These are phyloP conservation scores for Ruditapes philippinarum DNA, from an alignment of 1,140 invertebrate genomes.

Conservation along the genomic window DNA sequence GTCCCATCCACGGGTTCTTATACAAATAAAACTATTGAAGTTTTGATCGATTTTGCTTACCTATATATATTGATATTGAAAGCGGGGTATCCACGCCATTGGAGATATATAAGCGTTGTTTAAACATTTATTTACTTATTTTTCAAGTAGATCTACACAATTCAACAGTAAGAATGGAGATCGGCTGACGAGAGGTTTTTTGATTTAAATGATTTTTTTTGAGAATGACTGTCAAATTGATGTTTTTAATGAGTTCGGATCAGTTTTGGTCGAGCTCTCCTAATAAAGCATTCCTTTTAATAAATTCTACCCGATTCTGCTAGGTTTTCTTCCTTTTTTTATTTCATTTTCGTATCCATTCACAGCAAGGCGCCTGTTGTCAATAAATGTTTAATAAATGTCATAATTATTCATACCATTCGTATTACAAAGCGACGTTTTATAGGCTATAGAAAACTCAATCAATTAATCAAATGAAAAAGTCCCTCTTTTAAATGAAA, in stretches of 20 bases:
- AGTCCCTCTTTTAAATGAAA: slow-evolving; percentile 1
- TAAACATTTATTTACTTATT: slow-evolving; percentile 61
- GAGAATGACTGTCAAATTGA: slow-evolving; percentile 40
- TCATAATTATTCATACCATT: slow-evolving; percentile 43
- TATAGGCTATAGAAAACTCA: background rate
- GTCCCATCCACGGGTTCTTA: slow-evolving; percentile 1
- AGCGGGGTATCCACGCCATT: slow-evolving; percentile 30
- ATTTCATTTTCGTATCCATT: background rate
- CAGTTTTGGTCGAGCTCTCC: background rate
- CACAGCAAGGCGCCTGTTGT: slow-evolving; percentile 14
- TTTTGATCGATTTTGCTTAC: slow-evolving; percentile 27
- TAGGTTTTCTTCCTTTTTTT: too few relatives aligned
- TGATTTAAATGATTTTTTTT: slow-evolving; percentile 42
- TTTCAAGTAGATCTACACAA: slow-evolving; percentile 25
- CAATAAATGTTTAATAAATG: slow-evolving; percentile 54
- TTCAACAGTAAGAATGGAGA: background rate
- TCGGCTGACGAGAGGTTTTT: slow-evolving; percentile 19
- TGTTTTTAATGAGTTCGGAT: slow-evolving; percentile 44
- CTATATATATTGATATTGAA: slow-evolving; percentile 51
- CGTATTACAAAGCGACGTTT: slow-evolving; percentile 17
- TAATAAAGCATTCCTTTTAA: slow-evolving; percentile 9
- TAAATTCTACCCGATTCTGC: slow-evolving; percentile 3
- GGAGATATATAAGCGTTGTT: slow-evolving; percentile 31
- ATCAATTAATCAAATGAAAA: background rate
- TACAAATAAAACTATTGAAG: slow-evolving; percentile 28